A percentile compares a stretch with the other conserved stretches of the same genome.
These are phyloP conservation scores for Oasisia sp. DNA, from an alignment of 2,888 invertebrate species.

Conservation along the genomic window DNA sequence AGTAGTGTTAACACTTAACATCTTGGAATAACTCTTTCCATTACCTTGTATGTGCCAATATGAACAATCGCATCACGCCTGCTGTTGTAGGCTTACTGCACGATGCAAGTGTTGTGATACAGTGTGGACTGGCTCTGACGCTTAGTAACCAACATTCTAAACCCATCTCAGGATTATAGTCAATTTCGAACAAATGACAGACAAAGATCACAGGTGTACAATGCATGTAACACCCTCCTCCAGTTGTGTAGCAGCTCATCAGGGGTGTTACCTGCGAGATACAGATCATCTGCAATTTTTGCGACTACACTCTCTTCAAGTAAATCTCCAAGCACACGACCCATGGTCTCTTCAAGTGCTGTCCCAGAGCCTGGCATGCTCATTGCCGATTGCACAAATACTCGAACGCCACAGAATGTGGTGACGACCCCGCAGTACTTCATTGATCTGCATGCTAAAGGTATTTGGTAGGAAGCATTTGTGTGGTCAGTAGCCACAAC, in stretches of 20 bases:
- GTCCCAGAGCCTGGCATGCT: conserved; percentile 41
- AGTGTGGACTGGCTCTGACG: conserved; percentile 37
- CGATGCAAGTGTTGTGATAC: background rate
- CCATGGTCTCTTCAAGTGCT: conserved; percentile 39
- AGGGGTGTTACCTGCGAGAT: conserved; percentile 24
- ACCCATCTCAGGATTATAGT: conserved; percentile 41
- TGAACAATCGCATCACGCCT: background rate
- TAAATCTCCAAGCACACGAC: conserved; percentile 38
- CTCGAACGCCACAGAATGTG: conserved; percentile 31
- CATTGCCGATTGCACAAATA: conserved; percentile 39
- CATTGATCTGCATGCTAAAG: conserved; percentile 23
- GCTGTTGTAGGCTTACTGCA: background rate
- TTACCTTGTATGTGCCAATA: background rate
- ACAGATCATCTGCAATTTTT: conserved; percentile 37
- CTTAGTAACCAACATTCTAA: conserved; percentile 40
- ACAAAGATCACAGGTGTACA: conserved; percentile 28
- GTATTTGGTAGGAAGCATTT: background rate
- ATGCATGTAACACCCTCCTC: conserved; percentile 35
- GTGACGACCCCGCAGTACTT: conserved; percentile 30
- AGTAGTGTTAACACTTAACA: background rate
- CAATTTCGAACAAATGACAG: conserved; percentile 33
- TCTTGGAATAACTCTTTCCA: background rate
- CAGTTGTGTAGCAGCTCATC: conserved; percentile 34
- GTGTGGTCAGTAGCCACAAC: background rate
- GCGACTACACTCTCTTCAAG: conserved; percentile 35